Conservation (phyloP, 2,888 invertebrate species). For the Phasia obesa region DNA sequence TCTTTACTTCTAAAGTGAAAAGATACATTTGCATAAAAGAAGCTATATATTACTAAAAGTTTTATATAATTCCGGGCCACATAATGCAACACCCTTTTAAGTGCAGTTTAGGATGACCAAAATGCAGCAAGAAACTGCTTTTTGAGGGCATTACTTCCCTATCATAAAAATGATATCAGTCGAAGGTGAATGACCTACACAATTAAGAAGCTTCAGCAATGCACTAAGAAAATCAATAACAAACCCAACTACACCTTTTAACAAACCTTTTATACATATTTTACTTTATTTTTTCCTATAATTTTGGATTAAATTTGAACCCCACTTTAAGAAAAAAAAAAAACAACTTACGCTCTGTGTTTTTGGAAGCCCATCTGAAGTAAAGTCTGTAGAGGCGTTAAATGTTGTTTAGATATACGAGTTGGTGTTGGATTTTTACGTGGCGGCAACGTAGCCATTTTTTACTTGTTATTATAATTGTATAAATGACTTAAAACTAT, state of each 20-base stretch:
- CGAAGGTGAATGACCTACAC: constrained; percentile 47
- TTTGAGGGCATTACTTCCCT: constrained; percentile 31
- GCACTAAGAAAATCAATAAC: constrained; percentile 64
- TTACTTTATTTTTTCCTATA: constrained; percentile 5
- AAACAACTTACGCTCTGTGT: constrained; percentile 94
- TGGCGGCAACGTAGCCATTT: constrained; percentile 90
- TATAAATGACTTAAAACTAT: constrained; percentile 19
- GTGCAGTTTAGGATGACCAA: too few relatives aligned
- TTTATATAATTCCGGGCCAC: too few relatives aligned
- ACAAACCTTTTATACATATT: constrained; percentile 8
- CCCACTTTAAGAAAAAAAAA: constrained; percentile 27
- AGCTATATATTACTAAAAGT: too few relatives aligned
- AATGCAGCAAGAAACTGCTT: too few relatives aligned
- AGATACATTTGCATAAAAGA: too few relatives aligned
- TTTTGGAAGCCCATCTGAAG: constrained; percentile 95
- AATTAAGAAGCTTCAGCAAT: constrained; percentile 44
- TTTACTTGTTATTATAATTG: constrained; percentile 71
- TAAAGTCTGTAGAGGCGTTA: constrained; percentile 90
- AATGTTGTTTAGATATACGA: constrained; percentile 88
- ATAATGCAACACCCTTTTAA: too few relatives aligned
- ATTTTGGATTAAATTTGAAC: neutral
- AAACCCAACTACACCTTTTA: constrained; percentile 20
- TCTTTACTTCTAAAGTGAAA: too few relatives aligned
- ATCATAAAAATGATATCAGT: constrained; percentile 33
- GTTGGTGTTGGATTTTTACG: constrained; percentile 89